Base-by-base conservation (phyloP, 2,888 invertebrate genomes). In the Neuroscelio doddi region DNA sequence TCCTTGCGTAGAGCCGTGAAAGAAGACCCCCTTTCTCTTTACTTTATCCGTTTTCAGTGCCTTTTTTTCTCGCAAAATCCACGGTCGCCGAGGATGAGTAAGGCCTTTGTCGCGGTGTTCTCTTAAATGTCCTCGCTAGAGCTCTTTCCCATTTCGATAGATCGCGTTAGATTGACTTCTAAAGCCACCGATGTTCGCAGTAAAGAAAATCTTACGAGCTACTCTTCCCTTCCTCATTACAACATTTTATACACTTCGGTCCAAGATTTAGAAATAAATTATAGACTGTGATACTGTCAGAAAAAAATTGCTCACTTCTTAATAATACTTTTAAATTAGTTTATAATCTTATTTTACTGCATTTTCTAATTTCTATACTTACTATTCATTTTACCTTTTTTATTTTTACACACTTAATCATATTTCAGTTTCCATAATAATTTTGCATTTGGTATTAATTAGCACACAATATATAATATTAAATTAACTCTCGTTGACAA, bases 51-150 rank as follows among this genome's bases (percentile, higher is more conserved):
- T 41, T 24, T 41, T 24, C 41, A 41, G 41, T 8, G 38, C 16
- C 24, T 57, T 58, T 51, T 52, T 50, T 53, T 52, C 66, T 56
- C 64, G 45, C 14, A 51, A 57, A 69, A 69, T 53, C 66, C 29
- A 4, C 44, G 8, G 29, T 14, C 15, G 9, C 3, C 55, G 46
- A 69, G 64, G 68, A 55, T 57, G 52, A 55, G 64, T 62, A 61
- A 66, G 64, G 62, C 70, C 69, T 75, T 75, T 74, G 72, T 72
- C 69, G 68, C 46, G 71, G 50, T 69, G 69, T 67, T 72, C 71
- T 68, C 68, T 74, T 72, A 73, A 68, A 69, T 64, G 68, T 66
- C 69, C 58, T 64, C 51, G 15, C 61, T 59, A 50, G 36, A 62
- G 50, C 53, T 52, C 58, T 67, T 63, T 55, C 66, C 66, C 58